Evolutionary conservation across 2,797 vertebrate species (phyloP).

Genomic region (Parauchenoglanis ngamensis): DNA sequence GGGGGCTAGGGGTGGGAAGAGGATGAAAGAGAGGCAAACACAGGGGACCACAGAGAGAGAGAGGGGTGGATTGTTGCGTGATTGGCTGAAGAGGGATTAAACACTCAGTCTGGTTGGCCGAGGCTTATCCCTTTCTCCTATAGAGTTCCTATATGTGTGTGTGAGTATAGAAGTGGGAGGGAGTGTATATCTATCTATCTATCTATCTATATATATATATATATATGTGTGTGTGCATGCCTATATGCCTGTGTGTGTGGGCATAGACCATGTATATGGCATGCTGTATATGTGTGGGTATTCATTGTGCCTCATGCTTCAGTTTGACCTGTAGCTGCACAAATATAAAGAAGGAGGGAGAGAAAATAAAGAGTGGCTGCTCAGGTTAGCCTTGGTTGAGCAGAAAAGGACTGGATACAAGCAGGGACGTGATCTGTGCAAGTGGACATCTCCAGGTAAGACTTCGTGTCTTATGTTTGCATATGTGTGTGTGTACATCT

Average conservation of each 20-base stretch:
- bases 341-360: background rate
- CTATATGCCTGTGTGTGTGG: background rate
- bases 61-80: slow-evolving; percentile 10
- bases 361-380: slow-evolving; percentile 5
- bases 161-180: background rate
- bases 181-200: too few species aligned
- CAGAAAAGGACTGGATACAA: slow-evolving; percentile 28
- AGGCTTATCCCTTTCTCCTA: background rate
- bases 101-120: background rate
- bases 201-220: too few species aligned
- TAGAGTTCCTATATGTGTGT: background rate
- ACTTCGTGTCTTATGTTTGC: too few species aligned
- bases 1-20: slow-evolving; percentile 31
- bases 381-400: slow-evolving; percentile 31
- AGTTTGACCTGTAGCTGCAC: background rate
- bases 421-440: background rate
- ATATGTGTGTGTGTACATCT: slow-evolving; percentile 21
- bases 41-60: slow-evolving; percentile 20
- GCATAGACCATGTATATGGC: background rate
- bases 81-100: slow-evolving; percentile 17
- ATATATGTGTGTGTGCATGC: background rate
- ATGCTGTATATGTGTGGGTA: background rate
- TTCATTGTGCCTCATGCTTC: background rate
- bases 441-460: slow-evolving; percentile 48
- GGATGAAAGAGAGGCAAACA: slow-evolving; percentile 15